Percentiles rank a stretch among this genome's conserved stretches.
Evolutionary conservation across 2,888 invertebrate genomes (phyloP).

Genomic region (Acanthosepion pharaonis): DNA sequence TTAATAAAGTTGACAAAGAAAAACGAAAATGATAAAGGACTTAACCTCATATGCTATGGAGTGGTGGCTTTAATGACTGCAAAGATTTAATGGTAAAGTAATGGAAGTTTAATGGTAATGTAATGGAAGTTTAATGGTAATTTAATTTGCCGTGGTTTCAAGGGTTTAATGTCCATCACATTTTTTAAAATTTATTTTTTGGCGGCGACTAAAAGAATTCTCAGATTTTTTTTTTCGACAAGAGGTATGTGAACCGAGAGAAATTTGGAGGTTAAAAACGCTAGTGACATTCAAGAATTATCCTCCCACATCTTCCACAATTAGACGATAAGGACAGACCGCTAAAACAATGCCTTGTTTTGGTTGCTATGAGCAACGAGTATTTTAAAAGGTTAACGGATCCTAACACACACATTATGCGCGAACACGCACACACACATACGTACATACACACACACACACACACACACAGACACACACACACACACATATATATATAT

Average conservation of each 20-base stretch:
- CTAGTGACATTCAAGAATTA: neutral
- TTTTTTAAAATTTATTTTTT: neutral
- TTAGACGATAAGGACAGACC: neutral
- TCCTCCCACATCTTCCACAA: conserved; percentile 1
- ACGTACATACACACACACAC: neutral
- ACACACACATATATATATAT: too few relatives aligned
- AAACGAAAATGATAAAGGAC: too few relatives aligned
- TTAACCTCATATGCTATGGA: too few relatives aligned
- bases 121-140: too few relatives aligned
- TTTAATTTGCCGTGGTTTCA: too few relatives aligned
- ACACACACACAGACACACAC: too few relatives aligned
- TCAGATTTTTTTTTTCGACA: neutral
- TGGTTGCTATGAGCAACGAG: neutral
- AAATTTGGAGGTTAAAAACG: neutral
- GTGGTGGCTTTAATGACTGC: too few relatives aligned
- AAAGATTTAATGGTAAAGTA: too few relatives aligned
- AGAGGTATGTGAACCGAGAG: neutral
- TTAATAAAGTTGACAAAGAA: too few relatives aligned
- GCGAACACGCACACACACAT: neutral
- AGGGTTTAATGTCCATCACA: neutral
- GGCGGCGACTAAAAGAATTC: neutral
- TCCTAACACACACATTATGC: neutral
- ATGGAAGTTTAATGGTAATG: too few relatives aligned
- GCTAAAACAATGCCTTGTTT: neutral
- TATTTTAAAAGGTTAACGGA: neutral